phyloP scores from a whole-genome alignment of 2,888 invertebrate species.

The Fragum fragum region DNA sequence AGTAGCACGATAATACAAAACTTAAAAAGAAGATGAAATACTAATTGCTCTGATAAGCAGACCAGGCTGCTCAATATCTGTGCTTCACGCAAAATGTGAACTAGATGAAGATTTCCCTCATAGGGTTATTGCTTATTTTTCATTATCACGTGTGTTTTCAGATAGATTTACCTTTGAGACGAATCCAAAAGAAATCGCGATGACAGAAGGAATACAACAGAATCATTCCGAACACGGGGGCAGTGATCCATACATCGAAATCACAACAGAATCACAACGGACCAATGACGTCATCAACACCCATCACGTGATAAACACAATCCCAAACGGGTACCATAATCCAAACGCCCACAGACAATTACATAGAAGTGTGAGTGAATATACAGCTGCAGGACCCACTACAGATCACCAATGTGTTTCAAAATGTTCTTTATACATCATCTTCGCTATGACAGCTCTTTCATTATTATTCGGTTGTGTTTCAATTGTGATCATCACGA shows the following conservation, averaged over 20 bases:
- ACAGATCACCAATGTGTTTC: conserved; percentile 16
- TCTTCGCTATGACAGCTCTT: background rate
- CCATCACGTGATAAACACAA: conserved; percentile 17
- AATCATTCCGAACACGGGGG: background rate
- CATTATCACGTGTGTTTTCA: no score
- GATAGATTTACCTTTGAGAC: conserved; percentile 14
- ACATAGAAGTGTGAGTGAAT: background rate
- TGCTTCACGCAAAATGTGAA: no score
- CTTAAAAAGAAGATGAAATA: no score
- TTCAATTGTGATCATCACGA: background rate
- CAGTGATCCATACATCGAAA: conserved; percentile 4
- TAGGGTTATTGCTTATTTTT: no score
- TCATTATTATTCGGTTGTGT: conserved; percentile 12
- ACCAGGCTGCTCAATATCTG: no score
- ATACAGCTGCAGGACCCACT: background rate
- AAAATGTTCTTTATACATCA: conserved; percentile 19
- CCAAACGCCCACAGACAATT: background rate
- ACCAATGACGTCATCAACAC: background rate
- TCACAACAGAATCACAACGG: background rate
- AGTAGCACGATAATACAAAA: no score
- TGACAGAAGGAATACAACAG: conserved; percentile 12
- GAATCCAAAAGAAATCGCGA: background rate
- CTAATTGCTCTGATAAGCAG: no score
- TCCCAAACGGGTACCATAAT: conserved; percentile 9
- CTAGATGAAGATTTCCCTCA: no score